Base-by-base conservation (phyloP, 1,140 invertebrate genomes). In the Drosophila azteca region DNA sequence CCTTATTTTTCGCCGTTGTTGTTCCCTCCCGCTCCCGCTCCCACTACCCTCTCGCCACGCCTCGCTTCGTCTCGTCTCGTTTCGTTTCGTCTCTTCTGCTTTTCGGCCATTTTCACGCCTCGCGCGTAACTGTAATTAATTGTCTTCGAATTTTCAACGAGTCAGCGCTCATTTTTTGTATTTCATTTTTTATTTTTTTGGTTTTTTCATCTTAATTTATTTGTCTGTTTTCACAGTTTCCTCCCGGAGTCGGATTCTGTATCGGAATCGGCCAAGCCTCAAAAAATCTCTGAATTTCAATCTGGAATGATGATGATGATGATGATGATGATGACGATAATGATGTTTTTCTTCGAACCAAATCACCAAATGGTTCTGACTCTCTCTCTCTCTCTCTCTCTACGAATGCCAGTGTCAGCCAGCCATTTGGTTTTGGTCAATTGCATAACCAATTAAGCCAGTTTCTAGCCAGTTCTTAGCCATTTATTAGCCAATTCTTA, bases 81-180 rank as follows among this genome's bases (percentile, higher is more conserved):
- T 29, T 57, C 11, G 13, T 51, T 11, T 39, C 51, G 31, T 9
- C 53, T n/a, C n/a, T 41, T 50, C 49, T 39, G 41, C 31, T 20
- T 54, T 24, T 70, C 46, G 39, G 61, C 52, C 80, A 85, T 85
- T 85, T 85, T 85, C 81, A 85, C 81, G 81, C 81, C 65, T 74
- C 62, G 68, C 68, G 64, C 81, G 77, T 81, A 74, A 74, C 82
- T 64, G 81, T 85, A 85, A 85, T 85, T 85, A 85, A 85, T 85
- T 85, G 82, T 85, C 81, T 77, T 85, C 77, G 81, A 85, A 87
- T 85, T 85, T 85, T 85, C 65, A 80, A 70, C 68, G 77, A 85
- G 68, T 85, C 81, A 77, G 81, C 81, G 81, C 81, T 61, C 53
- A 74, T 72, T 79, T 61, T 45, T 58, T 11, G 2, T 24, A 7